Conservation (phyloP, 1,140 invertebrate species). For the Apis mellifera region DNA sequence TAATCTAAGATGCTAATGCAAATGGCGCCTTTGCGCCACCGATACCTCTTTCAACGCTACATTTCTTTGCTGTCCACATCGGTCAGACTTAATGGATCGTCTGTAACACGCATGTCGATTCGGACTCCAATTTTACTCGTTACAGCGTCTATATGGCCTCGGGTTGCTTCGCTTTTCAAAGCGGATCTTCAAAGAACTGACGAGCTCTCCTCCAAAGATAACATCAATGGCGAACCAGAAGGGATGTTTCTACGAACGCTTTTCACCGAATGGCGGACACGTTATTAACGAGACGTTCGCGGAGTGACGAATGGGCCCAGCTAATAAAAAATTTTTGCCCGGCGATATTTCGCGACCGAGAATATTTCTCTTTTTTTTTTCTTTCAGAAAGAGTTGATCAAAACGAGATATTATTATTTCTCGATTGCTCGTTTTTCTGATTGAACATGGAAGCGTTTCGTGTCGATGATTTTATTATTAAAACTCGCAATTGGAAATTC, state of each 20-base stretch:
- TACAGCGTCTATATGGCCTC: slow-evolving; percentile 43
- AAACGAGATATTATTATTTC: background rate
- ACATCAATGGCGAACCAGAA: slow-evolving; percentile 54
- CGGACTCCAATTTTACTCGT: slow-evolving; percentile 60
- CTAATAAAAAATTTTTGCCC: slow-evolving; percentile 7
- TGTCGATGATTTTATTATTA: slow-evolving; percentile 34
- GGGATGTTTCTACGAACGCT: background rate
- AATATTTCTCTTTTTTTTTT: background rate
- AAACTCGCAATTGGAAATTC: slow-evolving; percentile 22
- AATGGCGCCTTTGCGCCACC: slow-evolving; percentile 6
- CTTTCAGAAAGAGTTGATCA: slow-evolving; percentile 7
- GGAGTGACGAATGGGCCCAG: background rate
- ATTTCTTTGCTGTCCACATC: background rate
- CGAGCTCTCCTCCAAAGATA: slow-evolving; percentile 41
- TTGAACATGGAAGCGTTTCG: slow-evolving; percentile 12
- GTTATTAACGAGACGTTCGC: slow-evolving; percentile 12
- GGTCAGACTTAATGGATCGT: slow-evolving; percentile 46
- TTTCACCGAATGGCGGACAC: background rate
- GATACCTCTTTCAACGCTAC: background rate
- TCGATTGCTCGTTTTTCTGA: slow-evolving; percentile 13
- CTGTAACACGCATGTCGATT: slow-evolving; percentile 32
- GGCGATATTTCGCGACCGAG: background rate
- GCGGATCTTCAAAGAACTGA: slow-evolving; percentile 48
- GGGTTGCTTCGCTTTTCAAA: slow-evolving; percentile 51
- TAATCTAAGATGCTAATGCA: background rate